These are phyloP conservation scores for Ichneumoninae sp. DNA, from an alignment of 2,888 invertebrate genomes.

Conservation along the genomic window DNA sequence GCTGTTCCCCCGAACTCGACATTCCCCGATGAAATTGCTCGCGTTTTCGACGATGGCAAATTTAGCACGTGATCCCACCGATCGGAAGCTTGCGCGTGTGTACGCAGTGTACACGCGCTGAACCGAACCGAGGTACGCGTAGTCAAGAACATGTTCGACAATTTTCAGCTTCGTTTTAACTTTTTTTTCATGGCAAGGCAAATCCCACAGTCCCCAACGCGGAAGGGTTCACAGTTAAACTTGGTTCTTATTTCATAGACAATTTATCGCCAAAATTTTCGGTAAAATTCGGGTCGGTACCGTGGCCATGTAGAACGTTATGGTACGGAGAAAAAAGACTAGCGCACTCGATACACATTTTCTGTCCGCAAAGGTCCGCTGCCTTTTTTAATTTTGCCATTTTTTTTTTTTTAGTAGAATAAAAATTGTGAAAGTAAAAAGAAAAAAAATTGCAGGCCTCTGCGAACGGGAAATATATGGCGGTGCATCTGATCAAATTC, in stretches of 20 bases:
- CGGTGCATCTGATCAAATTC: too few relatives aligned
- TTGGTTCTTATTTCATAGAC: neutral
- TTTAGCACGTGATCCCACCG: slow-evolving; percentile 41
- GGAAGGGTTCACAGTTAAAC: neutral
- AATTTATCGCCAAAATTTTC: neutral
- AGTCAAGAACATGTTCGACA: neutral
- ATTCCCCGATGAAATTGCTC: slow-evolving; percentile 57
- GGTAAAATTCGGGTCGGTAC: neutral
- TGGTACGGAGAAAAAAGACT: neutral
- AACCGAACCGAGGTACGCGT: neutral
- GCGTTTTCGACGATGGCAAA: slow-evolving; percentile 58
- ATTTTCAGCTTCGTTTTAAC: neutral
- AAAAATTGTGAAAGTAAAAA: neutral
- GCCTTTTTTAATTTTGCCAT: neutral
- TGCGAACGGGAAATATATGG: too few relatives aligned
- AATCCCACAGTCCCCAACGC: neutral
- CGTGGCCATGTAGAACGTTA: neutral
- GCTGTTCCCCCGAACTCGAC: slow-evolving; percentile 37
- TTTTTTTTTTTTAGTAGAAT: neutral
- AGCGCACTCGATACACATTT: neutral
- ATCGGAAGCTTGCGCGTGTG: slow-evolving; percentile 25
- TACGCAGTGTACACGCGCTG: slow-evolving; percentile 7
- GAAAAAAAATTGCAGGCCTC: neutral
- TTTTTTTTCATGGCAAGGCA: neutral
- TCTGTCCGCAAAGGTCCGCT: neutral